Conservation (phyloP, 2,888 invertebrate genomes). For the Aquatica leii region DNA sequence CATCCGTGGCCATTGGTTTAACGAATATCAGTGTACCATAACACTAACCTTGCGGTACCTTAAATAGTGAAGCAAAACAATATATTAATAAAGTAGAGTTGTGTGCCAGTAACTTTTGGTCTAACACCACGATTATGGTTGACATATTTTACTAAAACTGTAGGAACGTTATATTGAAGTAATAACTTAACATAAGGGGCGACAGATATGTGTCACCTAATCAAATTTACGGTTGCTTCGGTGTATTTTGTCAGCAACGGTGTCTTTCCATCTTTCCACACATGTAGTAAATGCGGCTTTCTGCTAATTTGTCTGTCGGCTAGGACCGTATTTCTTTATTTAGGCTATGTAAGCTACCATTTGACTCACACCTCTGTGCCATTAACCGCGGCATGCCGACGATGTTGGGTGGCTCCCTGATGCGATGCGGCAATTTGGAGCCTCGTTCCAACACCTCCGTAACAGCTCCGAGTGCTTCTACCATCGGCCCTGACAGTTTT, state of each 20-base stretch:
- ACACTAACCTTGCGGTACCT: slow-evolving; percentile 45
- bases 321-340: slow-evolving; percentile 60
- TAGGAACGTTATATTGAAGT: slow-evolving; percentile 49
- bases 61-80: slow-evolving; percentile 41
- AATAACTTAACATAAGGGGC: slow-evolving; percentile 57
- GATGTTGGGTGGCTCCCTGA: slow-evolving; percentile 49
- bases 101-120: slow-evolving; percentile 32
- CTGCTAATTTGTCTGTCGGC: slow-evolving; percentile 61
- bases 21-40: slow-evolving; percentile 39
- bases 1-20: slow-evolving; percentile 38
- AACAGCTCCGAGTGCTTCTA: slow-evolving; percentile 54
- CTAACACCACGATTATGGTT: slow-evolving; percentile 24
- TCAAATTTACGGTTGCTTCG: slow-evolving; percentile 58
- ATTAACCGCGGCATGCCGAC: slow-evolving; percentile 51
- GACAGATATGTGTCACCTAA: slow-evolving; percentile 59
- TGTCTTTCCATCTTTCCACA: slow-evolving; percentile 51
- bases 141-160: slow-evolving; percentile 31
- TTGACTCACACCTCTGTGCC: slow-evolving; percentile 58
- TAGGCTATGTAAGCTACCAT: slow-evolving; percentile 54
- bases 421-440: slow-evolving; percentile 53
- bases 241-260: slow-evolving; percentile 48
- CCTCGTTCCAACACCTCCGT: slow-evolving; percentile 51
- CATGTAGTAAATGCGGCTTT: slow-evolving; percentile 46
- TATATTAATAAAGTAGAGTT: slow-evolving; percentile 41
- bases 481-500: slow-evolving; percentile 56